phyloP scores from a whole-genome alignment of 1,140 invertebrate species.

The Teleopsis dalmanni region DNA sequence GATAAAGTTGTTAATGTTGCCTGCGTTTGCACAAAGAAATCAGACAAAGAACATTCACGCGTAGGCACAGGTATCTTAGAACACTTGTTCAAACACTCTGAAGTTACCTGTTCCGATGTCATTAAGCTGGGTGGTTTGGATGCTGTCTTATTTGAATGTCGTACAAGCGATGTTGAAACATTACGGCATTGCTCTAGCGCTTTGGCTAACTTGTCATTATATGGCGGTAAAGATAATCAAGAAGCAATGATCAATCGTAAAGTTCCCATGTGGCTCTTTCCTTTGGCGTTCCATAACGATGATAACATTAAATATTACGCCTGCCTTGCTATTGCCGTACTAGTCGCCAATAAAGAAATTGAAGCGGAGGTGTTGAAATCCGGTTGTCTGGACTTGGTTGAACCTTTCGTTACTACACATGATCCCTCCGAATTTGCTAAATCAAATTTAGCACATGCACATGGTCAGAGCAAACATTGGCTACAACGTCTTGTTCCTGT shows the following conservation, averaged over 20 bases:
- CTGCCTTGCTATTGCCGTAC: slow-evolving; percentile 90
- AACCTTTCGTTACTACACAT: slow-evolving; percentile 90
- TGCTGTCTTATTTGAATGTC: slow-evolving; percentile 88
- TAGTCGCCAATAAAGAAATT: slow-evolving; percentile 97
- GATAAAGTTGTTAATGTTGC: slow-evolving; percentile 87
- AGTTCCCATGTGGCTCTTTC: slow-evolving; percentile 97
- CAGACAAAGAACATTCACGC: slow-evolving; percentile 72
- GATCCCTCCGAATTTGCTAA: slow-evolving; percentile 92
- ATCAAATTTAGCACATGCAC: slow-evolving; percentile 84
- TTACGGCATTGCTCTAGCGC: slow-evolving; percentile 92
- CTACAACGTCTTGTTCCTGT: slow-evolving; percentile 87
- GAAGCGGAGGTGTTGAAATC: slow-evolving; percentile 93
- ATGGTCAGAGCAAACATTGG: slow-evolving; percentile 96
- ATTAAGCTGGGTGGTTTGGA: slow-evolving; percentile 80
- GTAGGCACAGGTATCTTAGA: slow-evolving; percentile 92
- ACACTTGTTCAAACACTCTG: slow-evolving; percentile 95
- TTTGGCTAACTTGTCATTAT: slow-evolving; percentile 91
- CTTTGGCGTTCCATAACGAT: slow-evolving; percentile 91
- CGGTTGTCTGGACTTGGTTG: slow-evolving; percentile 89
- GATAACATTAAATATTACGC: slow-evolving; percentile 98
- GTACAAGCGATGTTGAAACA: slow-evolving; percentile 87
- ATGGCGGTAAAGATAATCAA: slow-evolving; percentile 94
- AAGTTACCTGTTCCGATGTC: slow-evolving; percentile 88
- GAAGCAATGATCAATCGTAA: slow-evolving; percentile 94
- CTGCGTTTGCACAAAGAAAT: slow-evolving; percentile 73